Conservation (phyloP, 2,113 vertebrate genomes). For the Irena cyanogastra region DNA sequence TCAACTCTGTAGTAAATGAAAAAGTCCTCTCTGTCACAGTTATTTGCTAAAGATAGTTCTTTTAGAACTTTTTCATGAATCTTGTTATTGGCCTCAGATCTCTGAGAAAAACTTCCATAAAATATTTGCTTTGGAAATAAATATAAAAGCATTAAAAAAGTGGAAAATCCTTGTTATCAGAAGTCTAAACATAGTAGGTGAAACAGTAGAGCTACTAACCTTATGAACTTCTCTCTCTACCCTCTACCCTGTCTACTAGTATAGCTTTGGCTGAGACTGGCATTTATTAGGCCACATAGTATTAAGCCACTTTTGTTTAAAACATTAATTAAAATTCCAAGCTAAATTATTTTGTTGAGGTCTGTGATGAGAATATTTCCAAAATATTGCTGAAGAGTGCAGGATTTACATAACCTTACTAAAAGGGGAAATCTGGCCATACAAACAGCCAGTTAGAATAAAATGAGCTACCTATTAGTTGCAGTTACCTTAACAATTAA, state of each 20-base stretch:
- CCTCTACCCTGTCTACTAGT: background rate
- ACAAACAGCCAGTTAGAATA: background rate
- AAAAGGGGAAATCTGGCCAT: background rate
- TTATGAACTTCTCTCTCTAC: background rate
- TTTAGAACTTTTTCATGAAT: background rate
- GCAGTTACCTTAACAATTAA: background rate
- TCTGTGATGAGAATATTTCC: background rate
- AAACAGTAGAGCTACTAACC: background rate
- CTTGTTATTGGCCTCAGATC: background rate
- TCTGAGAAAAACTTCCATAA: constrained; percentile 44
- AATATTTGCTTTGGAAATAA: constrained; percentile 81
- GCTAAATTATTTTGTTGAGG: background rate
- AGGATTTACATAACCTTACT: background rate
- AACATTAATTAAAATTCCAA: background rate
- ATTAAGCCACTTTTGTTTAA: background rate
- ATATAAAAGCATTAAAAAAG: constrained; percentile 64
- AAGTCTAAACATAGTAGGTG: background rate
- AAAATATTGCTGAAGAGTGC: background rate
- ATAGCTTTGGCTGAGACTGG: background rate
- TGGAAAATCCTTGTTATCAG: background rate
- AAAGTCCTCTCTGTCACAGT: background rate
- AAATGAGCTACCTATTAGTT: background rate
- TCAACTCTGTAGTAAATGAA: background rate
- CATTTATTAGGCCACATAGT: background rate
- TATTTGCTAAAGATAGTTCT: background rate